These are phyloP conservation scores for Drosophila ironensis DNA, from an alignment of 1,140 invertebrate species.

Conservation along the genomic window DNA sequence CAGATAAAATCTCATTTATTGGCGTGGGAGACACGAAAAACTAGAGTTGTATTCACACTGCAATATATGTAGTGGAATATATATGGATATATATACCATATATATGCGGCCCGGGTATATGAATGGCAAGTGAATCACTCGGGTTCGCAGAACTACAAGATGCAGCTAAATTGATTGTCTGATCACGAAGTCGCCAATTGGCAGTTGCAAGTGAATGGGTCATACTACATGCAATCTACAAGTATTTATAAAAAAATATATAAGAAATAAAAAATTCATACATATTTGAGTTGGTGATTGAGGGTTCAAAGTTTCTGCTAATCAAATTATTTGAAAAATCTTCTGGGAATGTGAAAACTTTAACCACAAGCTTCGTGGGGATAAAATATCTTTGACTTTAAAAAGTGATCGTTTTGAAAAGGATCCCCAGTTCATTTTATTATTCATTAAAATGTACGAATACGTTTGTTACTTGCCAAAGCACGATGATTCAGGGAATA, in stretches of 20 bases:
- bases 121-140: constrained; percentile 34
- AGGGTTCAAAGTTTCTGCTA: too few species aligned
- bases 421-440: too few species aligned
- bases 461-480: neutral
- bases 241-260: neutral
- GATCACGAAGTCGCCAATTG: constrained; percentile 37
- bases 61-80: neutral
- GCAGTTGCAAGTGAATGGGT: constrained; percentile 42
- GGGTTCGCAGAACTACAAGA: constrained; percentile 23
- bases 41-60: constrained; percentile 10
- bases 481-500: constrained; percentile 10
- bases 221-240: neutral
- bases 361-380: too few species aligned
- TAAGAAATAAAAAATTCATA: too few species aligned
- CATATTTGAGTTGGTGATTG: too few species aligned
- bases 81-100: neutral
- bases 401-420: too few species aligned
- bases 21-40: constrained; percentile 32
- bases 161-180: constrained; percentile 44
- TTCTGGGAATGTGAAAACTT: too few species aligned
- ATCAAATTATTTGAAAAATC: too few species aligned
- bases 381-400: too few species aligned
- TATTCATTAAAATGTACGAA: too few species aligned
- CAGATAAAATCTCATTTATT: neutral
- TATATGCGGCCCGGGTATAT: neutral